Evolutionary conservation across 2,113 vertebrate species (phyloP).

Genomic region (Dromiciops gliroides): DNA sequence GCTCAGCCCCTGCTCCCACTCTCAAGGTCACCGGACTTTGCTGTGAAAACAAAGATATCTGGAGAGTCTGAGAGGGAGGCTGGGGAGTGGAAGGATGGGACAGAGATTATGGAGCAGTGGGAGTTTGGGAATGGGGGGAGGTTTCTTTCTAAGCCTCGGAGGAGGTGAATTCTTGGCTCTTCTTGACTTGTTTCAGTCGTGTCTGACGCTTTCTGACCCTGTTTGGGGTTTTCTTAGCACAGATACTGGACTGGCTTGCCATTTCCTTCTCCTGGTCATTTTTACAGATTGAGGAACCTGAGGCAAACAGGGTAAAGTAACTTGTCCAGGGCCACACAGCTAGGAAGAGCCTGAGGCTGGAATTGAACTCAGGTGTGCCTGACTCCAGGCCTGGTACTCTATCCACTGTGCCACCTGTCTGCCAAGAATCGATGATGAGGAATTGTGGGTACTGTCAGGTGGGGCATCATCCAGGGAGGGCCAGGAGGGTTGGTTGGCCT

Average conservation of each 20-base stretch:
- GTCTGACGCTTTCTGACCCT: background rate
- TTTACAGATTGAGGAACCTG: background rate
- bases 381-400: background rate
- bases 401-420: background rate
- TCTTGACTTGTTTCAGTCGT: background rate
- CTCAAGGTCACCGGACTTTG: background rate
- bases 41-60: background rate
- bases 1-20: background rate
- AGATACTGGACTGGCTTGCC: background rate
- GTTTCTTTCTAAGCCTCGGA: background rate
- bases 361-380: background rate
- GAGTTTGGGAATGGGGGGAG: background rate
- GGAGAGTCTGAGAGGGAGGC: background rate
- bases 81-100: accelerated
- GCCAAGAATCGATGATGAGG: background rate
- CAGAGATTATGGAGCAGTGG: background rate
- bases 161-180: background rate
- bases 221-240: background rate
- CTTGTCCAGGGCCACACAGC: background rate
- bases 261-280: background rate
- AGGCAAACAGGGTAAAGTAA: background rate
- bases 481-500: background rate
- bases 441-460: background rate
- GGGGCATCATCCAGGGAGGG: background rate
- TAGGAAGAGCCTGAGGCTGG: background rate